phyloP scores from a whole-genome alignment of 2,797 vertebrate species.

The Sebastes alutus region DNA sequence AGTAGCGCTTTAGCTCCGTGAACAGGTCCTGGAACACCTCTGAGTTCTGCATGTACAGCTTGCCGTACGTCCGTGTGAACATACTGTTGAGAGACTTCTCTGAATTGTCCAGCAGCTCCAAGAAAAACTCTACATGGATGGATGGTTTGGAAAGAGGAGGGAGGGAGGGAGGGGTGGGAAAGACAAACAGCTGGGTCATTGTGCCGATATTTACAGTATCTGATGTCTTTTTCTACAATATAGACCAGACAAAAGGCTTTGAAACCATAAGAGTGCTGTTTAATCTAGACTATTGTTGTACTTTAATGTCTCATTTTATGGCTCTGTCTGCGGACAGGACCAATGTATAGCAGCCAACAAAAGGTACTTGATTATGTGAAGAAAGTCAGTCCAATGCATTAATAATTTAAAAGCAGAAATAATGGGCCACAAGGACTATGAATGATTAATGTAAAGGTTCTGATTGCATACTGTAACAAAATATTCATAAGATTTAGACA shows the following conservation, averaged over 20 bases:
- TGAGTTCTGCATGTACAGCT: constrained; percentile 94
- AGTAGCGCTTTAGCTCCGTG: constrained; percentile 94
- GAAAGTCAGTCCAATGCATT: constrained; percentile 67
- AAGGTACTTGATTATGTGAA: constrained; percentile 67
- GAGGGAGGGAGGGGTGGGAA: not conserved
- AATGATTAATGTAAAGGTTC: constrained; percentile 83
- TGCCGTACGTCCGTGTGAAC: constrained; percentile 93
- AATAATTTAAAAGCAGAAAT: constrained; percentile 80
- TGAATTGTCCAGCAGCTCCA: constrained; percentile 94
- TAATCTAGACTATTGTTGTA: not conserved
- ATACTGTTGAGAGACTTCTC: constrained; percentile 94
- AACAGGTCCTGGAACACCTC: constrained; percentile 98
- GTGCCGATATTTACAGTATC: constrained; percentile 16
- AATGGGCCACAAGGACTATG: constrained; percentile 76
- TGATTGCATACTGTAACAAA: constrained; percentile 80
- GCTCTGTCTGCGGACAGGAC: constrained; percentile 14
- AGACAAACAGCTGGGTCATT: constrained; percentile 39
- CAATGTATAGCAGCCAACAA: constrained; percentile 48
- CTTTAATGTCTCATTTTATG: constrained; percentile 31
- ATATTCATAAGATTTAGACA: constrained; percentile 76
- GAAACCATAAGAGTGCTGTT: not conserved
- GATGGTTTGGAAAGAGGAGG: constrained; percentile 30
- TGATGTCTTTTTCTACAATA: not conserved
- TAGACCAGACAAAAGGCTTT: not conserved
- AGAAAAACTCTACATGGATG: constrained; percentile 90